A percentile compares a stretch with the other conserved stretches of the same genome.
Conservation (phyloP, 2,888 invertebrate genomes). For the Drosophila percnosoma region DNA sequence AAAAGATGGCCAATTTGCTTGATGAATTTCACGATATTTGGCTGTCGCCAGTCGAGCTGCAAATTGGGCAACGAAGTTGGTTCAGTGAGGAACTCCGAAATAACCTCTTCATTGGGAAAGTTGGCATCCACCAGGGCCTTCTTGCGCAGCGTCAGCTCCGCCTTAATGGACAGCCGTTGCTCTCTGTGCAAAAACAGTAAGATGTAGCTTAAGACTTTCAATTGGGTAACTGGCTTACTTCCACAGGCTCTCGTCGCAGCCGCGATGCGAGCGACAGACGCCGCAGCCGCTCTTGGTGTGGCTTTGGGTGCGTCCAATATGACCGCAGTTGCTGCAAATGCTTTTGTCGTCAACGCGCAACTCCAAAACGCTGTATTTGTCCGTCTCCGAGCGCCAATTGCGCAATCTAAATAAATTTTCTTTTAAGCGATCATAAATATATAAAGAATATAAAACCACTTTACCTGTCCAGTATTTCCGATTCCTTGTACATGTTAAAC, state of each 20-base stretch:
- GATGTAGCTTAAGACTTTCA: not conserved
- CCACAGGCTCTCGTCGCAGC: slow-evolving; percentile 88
- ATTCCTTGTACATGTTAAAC: slow-evolving; percentile 88
- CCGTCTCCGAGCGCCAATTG: slow-evolving; percentile 87
- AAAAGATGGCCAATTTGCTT: slow-evolving; percentile 88
- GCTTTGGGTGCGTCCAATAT: slow-evolving; percentile 87
- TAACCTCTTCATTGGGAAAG: slow-evolving; percentile 91
- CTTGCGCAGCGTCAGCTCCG: slow-evolving; percentile 89
- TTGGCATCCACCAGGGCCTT: slow-evolving; percentile 88
- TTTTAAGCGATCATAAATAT: accelerated
- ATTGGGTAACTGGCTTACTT: slow-evolving; percentile 85
- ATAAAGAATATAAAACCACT: not conserved
- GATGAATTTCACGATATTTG: slow-evolving; percentile 89
- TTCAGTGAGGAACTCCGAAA: slow-evolving; percentile 89
- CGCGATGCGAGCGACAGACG: slow-evolving; percentile 87
- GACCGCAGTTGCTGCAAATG: slow-evolving; percentile 90
- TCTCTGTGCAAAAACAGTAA: slow-evolving; percentile 83
- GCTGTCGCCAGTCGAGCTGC: slow-evolving; percentile 88
- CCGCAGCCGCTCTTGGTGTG: slow-evolving; percentile 89
- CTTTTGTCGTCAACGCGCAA: slow-evolving; percentile 86
- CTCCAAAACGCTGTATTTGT: slow-evolving; percentile 86
- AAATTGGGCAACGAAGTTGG: slow-evolving; percentile 86
- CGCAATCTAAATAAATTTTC: slow-evolving; percentile 85
- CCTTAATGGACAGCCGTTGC: slow-evolving; percentile 88
- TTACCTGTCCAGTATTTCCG: slow-evolving; percentile 88